Base-by-base conservation (phyloP, 2,113 vertebrate species). In the Agelaius tricolor region DNA sequence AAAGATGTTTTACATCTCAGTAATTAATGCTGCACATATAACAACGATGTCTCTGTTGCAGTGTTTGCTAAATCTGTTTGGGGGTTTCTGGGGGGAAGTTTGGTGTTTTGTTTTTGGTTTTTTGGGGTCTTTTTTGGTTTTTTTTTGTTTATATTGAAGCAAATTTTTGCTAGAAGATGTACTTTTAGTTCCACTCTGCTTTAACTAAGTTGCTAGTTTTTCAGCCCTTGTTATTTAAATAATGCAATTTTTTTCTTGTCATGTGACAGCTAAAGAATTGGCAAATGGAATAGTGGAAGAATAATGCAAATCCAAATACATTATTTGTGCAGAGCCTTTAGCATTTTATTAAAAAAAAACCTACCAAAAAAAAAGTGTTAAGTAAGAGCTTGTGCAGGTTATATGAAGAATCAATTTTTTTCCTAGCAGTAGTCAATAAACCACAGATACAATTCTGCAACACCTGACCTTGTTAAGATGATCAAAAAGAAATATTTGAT, bases 21-120 rank as follows among this genome's bases (percentile, higher is more conserved):
- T 54, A 87, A 47, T 66, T 89, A 77, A 71, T 59, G 37, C 54
- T 77, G 73, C 68, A 23, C 76, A 6, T 27, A 6, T 55, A 55
- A 51, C 46, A 54, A 19, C 1, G 0, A 22, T 20, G 3, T n/a
- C 20, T 85, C 27, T 82, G 11, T 47, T 76, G n/a, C 28, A 31
- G 6, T 57, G 33, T 61, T 83, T 83, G 22, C 47, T 59, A 31
- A 76, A 51, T 63, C 3, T 43, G 1, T 49, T 35, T 23, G 7
- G 27, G 3, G 2, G 2, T 11, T 43, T 59, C 16, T 11, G 30
- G 2, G 6, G 27, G 6, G 4, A 5, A 11, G 4, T 33, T 44
- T 44, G 28, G 39, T 52, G 26, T 61, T 63, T 66, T 52, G 6
- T 17, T 52, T 54, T n/a, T 55, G 6, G 8, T 28, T 18, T 21